phyloP scores from a whole-genome alignment of 2,888 invertebrate species.

The Leptopterna dolabrata region DNA sequence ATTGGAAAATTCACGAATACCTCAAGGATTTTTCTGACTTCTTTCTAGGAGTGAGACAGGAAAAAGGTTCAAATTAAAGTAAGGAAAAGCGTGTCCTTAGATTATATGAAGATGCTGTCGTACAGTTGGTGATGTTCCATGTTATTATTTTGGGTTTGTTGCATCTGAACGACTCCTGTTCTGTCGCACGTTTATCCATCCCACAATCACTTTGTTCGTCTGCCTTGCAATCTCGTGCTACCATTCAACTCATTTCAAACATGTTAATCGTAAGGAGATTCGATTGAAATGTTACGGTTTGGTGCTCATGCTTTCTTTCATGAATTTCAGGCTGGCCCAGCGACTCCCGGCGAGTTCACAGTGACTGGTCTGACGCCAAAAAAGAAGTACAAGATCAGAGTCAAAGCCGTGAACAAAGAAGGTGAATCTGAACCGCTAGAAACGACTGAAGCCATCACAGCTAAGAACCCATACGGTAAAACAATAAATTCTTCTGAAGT shows the following conservation, averaged over 20 bases:
- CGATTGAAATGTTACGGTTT: background rate
- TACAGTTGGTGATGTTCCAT: background rate
- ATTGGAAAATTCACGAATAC: too few relatives aligned
- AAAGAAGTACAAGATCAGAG: conserved; percentile 97
- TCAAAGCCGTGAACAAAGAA: conserved; percentile 96
- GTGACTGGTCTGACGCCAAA: conserved; percentile 92
- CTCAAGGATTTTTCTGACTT: background rate
- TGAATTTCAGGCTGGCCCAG: conserved; percentile 72
- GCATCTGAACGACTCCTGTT: background rate
- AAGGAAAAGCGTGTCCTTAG: background rate
- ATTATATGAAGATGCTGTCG: background rate
- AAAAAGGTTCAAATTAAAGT: background rate
- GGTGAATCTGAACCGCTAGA: conserved; percentile 97
- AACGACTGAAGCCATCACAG: conserved; percentile 86
- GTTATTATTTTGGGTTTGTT: background rate
- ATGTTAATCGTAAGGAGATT: background rate
- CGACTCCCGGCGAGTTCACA: conserved; percentile 79
- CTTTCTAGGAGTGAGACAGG: background rate
- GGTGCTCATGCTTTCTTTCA: background rate
- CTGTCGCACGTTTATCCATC: background rate
- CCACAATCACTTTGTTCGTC: background rate
- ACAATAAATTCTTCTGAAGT: conserved; percentile 23
- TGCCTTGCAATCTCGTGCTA: background rate
- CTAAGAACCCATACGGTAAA: conserved; percentile 95
- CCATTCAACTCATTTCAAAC: background rate